phyloP scores from a whole-genome alignment of 2,888 invertebrate species.

The Ophioninae sp. region DNA sequence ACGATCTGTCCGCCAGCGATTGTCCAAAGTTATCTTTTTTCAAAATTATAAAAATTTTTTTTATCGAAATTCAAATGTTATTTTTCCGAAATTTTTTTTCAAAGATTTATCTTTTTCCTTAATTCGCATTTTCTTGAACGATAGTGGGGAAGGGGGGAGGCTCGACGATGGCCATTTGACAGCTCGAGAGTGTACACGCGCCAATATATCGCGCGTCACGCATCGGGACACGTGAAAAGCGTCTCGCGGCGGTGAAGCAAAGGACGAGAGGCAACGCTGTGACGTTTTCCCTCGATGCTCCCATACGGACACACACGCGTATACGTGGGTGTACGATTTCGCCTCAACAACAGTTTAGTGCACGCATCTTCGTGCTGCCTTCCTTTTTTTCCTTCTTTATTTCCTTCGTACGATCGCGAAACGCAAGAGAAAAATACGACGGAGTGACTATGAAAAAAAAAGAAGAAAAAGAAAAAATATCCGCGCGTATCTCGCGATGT shows the following conservation, averaged over 20 bases:
- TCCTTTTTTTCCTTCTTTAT: constrained; percentile 4
- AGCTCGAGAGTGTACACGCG: constrained; percentile 62
- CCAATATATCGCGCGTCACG: constrained; percentile 62
- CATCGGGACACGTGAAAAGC: constrained; percentile 68
- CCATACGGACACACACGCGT: neutral
- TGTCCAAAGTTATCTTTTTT: neutral
- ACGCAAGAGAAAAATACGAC: neutral
- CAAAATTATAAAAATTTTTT: neutral
- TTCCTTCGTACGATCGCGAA: neutral
- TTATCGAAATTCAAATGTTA: neutral
- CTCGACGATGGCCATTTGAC: constrained; percentile 54
- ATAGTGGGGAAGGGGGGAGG: neutral
- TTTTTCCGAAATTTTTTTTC: neutral
- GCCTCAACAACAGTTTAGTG: constrained; percentile 31
- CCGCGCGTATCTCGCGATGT: constrained; percentile 4
- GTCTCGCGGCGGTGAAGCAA: constrained; percentile 29
- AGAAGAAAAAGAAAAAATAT: constrained; percentile 15
- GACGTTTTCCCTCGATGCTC: constrained; percentile 29
- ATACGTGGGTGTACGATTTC: constrained; percentile 20
- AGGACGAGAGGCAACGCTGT: constrained; percentile 12
- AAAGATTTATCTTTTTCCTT: constrained; percentile 4
- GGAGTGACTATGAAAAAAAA: neutral
- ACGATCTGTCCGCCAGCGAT: constrained; percentile 21
- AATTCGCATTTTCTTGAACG: constrained; percentile 15
- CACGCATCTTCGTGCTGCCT: constrained; percentile 48